A percentile compares a stretch with the other conserved stretches of the same genome.
Evolutionary conservation across 2,113 vertebrate genomes (phyloP).

Genomic region (Notarius lentiginosus): DNA sequence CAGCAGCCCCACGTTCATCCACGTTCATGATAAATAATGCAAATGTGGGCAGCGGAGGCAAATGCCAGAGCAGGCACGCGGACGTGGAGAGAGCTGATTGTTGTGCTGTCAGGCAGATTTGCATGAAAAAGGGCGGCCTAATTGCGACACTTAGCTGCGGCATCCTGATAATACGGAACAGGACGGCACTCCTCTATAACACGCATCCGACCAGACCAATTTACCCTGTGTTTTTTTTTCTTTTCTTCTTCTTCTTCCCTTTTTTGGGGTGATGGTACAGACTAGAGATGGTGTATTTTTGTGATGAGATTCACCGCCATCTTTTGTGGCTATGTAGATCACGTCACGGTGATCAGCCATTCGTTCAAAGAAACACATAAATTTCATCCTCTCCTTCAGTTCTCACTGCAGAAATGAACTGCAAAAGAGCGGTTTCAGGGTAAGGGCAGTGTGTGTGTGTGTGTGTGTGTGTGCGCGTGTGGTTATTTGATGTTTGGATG

Average conservation of each 20-base stretch:
- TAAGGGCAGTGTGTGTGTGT: neutral
- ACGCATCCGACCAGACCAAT: slow-evolving; percentile 57
- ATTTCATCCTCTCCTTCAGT: slow-evolving; percentile 29
- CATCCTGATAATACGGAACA: slow-evolving; percentile 71
- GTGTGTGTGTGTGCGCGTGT: slow-evolving; percentile 8
- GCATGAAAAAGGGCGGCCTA: slow-evolving; percentile 76
- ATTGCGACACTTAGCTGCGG: slow-evolving; percentile 78
- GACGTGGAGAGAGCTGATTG: slow-evolving; percentile 67
- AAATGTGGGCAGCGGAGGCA: slow-evolving; percentile 69
- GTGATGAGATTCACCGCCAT: neutral
- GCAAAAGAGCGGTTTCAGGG: slow-evolving; percentile 11
- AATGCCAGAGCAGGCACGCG: slow-evolving; percentile 71
- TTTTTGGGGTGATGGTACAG: slow-evolving; percentile 54
- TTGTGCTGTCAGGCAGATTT: slow-evolving; percentile 78
- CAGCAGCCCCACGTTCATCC: slow-evolving; percentile 63
- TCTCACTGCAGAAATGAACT: slow-evolving; percentile 19
- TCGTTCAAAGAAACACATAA: slow-evolving; percentile 7
- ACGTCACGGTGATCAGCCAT: neutral
- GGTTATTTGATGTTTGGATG: slow-evolving; percentile 55
- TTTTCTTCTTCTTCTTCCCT: neutral
- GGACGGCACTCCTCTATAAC: slow-evolving; percentile 65
- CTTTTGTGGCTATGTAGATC: slow-evolving; percentile 4
- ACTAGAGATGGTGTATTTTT: neutral
- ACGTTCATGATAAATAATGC: slow-evolving; percentile 78
- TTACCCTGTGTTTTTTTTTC: slow-evolving; percentile 46